These are phyloP conservation scores for Drosophila neotestacea DNA, from an alignment of 2,888 invertebrate genomes.

Conservation along the genomic window DNA sequence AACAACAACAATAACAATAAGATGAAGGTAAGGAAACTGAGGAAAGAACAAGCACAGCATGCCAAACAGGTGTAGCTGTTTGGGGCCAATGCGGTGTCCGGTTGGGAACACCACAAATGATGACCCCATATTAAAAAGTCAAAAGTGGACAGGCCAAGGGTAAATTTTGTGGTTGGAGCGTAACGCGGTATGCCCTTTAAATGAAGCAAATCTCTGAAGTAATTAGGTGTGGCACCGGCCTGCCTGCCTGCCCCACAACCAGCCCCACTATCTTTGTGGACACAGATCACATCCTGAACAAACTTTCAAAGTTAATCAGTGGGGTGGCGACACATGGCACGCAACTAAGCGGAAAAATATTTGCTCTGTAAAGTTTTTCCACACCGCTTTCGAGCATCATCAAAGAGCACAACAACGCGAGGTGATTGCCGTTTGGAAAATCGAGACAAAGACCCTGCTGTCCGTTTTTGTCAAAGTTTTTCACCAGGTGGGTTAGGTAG, in stretches of 20 bases:
- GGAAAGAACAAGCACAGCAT: constrained; percentile 10
- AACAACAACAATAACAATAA: background rate
- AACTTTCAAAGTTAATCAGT: constrained; percentile 74
- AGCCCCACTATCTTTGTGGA: constrained; percentile 16
- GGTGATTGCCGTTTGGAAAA: constrained; percentile 76
- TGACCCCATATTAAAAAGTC: constrained; percentile 58
- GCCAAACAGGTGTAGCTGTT: constrained; percentile 54
- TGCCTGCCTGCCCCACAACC: background rate
- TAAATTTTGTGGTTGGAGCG: constrained; percentile 1
- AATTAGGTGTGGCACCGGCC: constrained; percentile 66
- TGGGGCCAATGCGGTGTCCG: constrained; percentile 31
- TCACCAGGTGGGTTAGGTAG: constrained; percentile 43
- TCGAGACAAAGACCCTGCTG: constrained; percentile 55
- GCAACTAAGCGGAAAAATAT: constrained; percentile 80
- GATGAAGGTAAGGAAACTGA: constrained; percentile 10
- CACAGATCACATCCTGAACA: constrained; percentile 53
- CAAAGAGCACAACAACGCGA: constrained; percentile 55
- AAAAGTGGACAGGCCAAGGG: constrained; percentile 34
- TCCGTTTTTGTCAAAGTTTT: constrained; percentile 65
- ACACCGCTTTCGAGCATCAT: constrained; percentile 50
- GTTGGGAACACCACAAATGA: constrained; percentile 45
- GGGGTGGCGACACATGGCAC: constrained; percentile 76
- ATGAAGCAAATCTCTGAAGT: constrained; percentile 62
- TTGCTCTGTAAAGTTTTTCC: constrained; percentile 63
- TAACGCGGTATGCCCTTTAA: constrained; percentile 30